Conservation (phyloP, 1,140 invertebrate species). For the Asobara japonica region DNA sequence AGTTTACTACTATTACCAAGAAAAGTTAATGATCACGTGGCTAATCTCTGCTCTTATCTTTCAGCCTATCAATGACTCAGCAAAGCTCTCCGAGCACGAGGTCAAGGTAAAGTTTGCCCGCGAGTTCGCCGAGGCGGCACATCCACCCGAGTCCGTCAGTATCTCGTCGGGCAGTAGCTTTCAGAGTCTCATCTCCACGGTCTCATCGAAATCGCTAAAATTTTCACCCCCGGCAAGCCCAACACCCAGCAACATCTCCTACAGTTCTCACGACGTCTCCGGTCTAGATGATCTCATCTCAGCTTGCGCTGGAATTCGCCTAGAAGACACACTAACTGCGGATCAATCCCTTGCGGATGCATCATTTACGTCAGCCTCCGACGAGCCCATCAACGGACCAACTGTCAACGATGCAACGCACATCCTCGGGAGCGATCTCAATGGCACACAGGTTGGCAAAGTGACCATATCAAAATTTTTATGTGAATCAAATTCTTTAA, state of each 20-base stretch:
- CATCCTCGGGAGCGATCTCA: neutral
- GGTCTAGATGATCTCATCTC: slow-evolving; percentile 52
- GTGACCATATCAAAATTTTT: no score
- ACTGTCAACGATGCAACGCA: slow-evolving; percentile 16
- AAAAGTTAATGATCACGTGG: no score
- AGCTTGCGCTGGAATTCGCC: slow-evolving; percentile 46
- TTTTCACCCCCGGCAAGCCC: slow-evolving; percentile 48
- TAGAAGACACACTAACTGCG: slow-evolving; percentile 35
- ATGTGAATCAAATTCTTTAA: no score
- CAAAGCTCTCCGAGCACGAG: slow-evolving; percentile 45
- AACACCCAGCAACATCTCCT: slow-evolving; percentile 44
- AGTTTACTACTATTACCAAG: no score
- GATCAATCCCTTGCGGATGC: slow-evolving; percentile 43
- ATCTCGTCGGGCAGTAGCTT: slow-evolving; percentile 55
- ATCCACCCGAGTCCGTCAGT: slow-evolving; percentile 35
- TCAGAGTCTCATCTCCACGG: slow-evolving; percentile 49
- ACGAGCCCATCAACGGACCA: slow-evolving; percentile 27
- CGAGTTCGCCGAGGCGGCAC: slow-evolving; percentile 49
- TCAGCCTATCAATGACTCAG: slow-evolving; percentile 46
- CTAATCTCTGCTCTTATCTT: slow-evolving; percentile 28
- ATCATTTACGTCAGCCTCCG: slow-evolving; percentile 51
- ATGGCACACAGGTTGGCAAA: slow-evolving; percentile 12
- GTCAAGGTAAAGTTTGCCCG: slow-evolving; percentile 53
- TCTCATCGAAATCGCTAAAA: slow-evolving; percentile 48
- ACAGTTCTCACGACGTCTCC: slow-evolving; percentile 44